Conservation (phyloP, 2,113 vertebrate species). For the Gila orcuttii region DNA sequence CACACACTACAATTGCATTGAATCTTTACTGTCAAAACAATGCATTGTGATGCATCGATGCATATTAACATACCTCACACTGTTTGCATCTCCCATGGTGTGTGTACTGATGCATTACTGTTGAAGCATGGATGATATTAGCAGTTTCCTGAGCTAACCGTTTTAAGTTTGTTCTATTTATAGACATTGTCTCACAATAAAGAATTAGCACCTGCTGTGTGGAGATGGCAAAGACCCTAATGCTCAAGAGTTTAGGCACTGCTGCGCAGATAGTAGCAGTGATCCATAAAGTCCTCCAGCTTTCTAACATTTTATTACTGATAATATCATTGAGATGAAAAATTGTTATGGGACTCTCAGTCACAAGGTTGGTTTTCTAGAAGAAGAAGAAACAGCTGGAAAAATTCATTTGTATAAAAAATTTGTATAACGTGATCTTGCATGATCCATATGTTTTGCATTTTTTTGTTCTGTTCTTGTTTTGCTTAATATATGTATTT, state of each 20-base stretch:
- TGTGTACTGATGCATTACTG: conserved; percentile 2
- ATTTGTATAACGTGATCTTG: background rate
- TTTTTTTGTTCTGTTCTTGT: background rate
- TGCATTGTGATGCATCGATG: background rate
- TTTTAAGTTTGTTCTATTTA: background rate
- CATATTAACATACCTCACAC: background rate
- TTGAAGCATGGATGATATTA: background rate
- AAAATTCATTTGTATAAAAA: background rate
- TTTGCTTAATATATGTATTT: background rate
- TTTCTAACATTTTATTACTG: conserved; percentile 14
- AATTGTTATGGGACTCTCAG: conserved; percentile 4
- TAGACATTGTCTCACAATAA: conserved; percentile 9
- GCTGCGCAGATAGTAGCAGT: conserved; percentile 9
- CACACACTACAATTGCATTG: background rate
- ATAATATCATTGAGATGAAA: conserved; percentile 7
- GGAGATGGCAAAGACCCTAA: background rate
- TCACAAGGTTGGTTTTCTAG: background rate
- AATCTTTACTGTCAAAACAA: background rate
- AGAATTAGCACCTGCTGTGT: background rate
- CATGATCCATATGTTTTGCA: background rate
- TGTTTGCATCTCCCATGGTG: background rate
- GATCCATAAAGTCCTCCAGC: conserved; percentile 29
- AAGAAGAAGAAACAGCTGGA: background rate
- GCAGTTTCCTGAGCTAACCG: background rate
- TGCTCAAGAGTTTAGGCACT: background rate